Conservation (phyloP, 2,113 vertebrate species). For the Suncus etruscus region DNA sequence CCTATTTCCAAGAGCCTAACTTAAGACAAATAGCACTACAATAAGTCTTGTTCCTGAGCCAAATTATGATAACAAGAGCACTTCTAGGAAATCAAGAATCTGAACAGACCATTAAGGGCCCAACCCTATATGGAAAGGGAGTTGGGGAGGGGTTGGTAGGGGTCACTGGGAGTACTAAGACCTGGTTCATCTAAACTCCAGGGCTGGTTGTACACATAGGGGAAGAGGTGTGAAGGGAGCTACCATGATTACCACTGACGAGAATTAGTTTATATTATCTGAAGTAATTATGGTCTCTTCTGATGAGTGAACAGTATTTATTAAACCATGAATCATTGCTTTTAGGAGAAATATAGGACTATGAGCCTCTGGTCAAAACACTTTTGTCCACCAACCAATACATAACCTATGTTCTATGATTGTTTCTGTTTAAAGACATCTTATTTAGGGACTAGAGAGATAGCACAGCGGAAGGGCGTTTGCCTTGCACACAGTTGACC, state of each 20-base stretch:
- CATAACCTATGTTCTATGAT: neutral
- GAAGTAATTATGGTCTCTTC: rapidly evolving
- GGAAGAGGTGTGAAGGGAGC: neutral
- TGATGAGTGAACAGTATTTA: rapidly evolving
- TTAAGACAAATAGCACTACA: neutral
- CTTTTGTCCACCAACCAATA: neutral
- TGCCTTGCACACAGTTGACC: too few relatives aligned
- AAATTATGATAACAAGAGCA: neutral
- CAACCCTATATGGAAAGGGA: neutral
- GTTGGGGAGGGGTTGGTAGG: too few relatives aligned
- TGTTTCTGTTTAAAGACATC: slow-evolving; percentile 8
- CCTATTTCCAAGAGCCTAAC: neutral
- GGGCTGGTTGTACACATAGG: neutral
- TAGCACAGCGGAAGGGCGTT: too few relatives aligned
- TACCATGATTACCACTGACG: neutral
- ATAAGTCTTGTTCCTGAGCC: neutral
- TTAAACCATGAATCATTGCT: neutral
- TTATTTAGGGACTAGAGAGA: neutral
- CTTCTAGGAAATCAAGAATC: neutral
- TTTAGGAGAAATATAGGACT: neutral
- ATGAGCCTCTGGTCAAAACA: neutral
- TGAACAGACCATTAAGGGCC: neutral
- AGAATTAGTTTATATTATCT: neutral
- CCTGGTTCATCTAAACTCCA: neutral
- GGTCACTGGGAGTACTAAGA: too few relatives aligned